These are phyloP conservation scores for Drosophila mercatorum DNA, from an alignment of 2,888 invertebrate species.

Conservation along the genomic window DNA sequence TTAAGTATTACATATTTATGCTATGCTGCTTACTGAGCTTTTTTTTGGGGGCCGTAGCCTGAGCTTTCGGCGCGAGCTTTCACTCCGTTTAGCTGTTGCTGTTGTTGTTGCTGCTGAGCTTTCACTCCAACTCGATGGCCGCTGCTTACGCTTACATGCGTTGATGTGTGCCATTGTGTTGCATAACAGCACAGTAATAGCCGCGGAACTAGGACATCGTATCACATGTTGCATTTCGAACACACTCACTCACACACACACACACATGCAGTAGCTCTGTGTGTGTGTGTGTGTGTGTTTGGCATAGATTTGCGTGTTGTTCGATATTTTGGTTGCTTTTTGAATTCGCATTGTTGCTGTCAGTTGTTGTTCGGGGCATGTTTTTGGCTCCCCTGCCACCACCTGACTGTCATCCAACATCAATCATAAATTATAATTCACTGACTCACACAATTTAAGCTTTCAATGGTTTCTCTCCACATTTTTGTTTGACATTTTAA, in stretches of 20 bases:
- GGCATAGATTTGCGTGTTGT: conserved; percentile 61
- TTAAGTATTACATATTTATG: conserved; percentile 27
- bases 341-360: conserved; percentile 23
- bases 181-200: conserved; percentile 78
- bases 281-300: conserved; percentile 44
- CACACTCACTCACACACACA: conserved; percentile 34
- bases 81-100: neutral
- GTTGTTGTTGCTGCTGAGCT: conserved; percentile 11
- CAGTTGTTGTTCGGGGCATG: conserved; percentile 19
- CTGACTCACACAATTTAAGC: conserved; percentile 33
- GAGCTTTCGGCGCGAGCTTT: conserved; percentile 19
- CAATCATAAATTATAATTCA: conserved; percentile 34
- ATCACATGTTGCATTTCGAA: conserved; percentile 82
- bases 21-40: conserved; percentile 10
- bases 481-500: conserved; percentile 17
- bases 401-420: conserved; percentile 16
- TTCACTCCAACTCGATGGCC: conserved; percentile 40
- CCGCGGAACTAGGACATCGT: conserved; percentile 81
- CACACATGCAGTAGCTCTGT: conserved; percentile 13
- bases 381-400: neutral
- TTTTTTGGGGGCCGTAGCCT: conserved; percentile 3
- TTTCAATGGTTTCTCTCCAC: conserved; percentile 19
- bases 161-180: conserved; percentile 79
- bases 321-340: conserved; percentile 48
- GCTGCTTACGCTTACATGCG: conserved; percentile 31